Evolutionary conservation across 1,140 invertebrate species (phyloP).

Genomic region (Daktulosphaira vitifoliae): DNA sequence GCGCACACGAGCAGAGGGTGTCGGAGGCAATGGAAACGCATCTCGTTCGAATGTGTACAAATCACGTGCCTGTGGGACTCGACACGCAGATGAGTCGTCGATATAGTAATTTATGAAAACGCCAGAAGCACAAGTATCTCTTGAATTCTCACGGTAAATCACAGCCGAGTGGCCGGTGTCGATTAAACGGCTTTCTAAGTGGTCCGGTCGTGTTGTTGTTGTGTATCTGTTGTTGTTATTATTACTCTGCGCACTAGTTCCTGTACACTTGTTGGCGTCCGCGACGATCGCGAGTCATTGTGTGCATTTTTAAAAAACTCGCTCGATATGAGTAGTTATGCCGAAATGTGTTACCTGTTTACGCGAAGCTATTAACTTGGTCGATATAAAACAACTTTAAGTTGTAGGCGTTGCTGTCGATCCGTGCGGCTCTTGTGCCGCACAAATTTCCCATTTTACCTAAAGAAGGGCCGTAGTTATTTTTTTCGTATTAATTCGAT

Average conservation of each 20-base stretch:
- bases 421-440: too few species aligned
- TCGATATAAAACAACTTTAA: too few species aligned
- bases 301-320: too few species aligned
- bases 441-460: too few species aligned
- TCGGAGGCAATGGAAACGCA: too few species aligned
- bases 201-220: constrained; percentile 15
- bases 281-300: neutral
- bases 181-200: constrained; percentile 28
- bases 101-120: constrained; percentile 32
- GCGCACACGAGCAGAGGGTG: too few species aligned
- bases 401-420: too few species aligned
- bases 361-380: too few species aligned
- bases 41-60: neutral
- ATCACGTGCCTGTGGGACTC: constrained; percentile 20
- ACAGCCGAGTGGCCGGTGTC: neutral
- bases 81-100: neutral
- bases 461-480: too few species aligned
- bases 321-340: too few species aligned
- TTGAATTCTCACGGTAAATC: constrained; percentile 32
- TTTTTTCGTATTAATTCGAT: too few species aligned
- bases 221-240: neutral
- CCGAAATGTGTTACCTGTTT: too few species aligned
- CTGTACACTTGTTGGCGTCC: neutral
- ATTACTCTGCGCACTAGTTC: neutral
- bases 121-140: constrained; percentile 23